A percentile compares a stretch with the other conserved stretches of the same genome.
Conservation (phyloP, 1,140 invertebrate species). For the Heliconius hermathena region DNA sequence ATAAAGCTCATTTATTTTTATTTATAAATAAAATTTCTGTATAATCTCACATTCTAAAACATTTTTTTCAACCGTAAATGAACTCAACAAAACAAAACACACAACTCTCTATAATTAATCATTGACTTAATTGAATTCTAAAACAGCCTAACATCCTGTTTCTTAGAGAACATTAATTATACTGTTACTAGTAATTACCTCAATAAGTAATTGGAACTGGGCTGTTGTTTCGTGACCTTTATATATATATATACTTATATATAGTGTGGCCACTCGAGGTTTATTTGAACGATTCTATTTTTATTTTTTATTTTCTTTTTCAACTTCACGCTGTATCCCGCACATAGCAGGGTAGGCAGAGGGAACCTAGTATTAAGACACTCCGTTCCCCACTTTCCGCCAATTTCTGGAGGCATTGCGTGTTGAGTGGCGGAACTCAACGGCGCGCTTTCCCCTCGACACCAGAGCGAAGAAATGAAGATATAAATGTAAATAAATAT, state of each 20-base stretch:
- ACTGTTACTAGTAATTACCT: constrained; percentile 33
- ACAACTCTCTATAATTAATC: constrained; percentile 14
- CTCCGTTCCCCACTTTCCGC: too few relatives aligned
- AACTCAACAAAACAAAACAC: neutral
- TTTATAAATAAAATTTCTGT: too few relatives aligned
- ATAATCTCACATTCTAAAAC: neutral
- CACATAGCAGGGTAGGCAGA: too few relatives aligned
- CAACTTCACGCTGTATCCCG: too few relatives aligned
- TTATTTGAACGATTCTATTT: neutral
- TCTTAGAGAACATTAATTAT: constrained; percentile 34
- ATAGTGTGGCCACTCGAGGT: neutral
- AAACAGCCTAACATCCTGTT: constrained; percentile 17
- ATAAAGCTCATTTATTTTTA: too few relatives aligned
- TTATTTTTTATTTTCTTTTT: neutral
- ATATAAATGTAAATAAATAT: too few relatives aligned
- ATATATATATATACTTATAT: neutral
- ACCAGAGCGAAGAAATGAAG: too few relatives aligned
- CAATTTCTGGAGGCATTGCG: too few relatives aligned
- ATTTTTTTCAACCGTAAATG: neutral
- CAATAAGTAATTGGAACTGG: constrained; percentile 22
- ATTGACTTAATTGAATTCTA: constrained; percentile 27
- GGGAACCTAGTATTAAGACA: too few relatives aligned
- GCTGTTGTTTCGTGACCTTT: constrained; percentile 17
- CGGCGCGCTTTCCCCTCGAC: too few relatives aligned
- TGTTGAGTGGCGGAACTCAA: too few relatives aligned